These are phyloP conservation scores for Microctenopoma lineatum DNA, from an alignment of 2,797 vertebrate genomes.

Conservation along the genomic window DNA sequence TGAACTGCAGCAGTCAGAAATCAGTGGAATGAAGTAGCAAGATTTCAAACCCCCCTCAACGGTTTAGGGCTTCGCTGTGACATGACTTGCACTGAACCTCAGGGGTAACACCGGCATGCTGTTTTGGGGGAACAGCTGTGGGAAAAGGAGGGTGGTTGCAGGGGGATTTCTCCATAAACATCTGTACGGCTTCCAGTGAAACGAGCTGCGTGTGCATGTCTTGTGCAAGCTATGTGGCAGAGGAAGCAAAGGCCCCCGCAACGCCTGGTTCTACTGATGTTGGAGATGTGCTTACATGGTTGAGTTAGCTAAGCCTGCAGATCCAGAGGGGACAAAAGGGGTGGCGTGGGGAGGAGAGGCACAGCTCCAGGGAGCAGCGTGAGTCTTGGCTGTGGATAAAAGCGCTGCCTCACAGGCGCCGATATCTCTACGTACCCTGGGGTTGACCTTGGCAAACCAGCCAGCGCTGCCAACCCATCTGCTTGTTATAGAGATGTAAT, in stretches of 20 bases:
- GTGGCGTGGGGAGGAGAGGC: constrained; percentile 59
- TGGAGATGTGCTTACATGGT: constrained; percentile 78
- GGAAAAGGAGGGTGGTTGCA: constrained; percentile 43
- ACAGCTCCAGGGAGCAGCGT: constrained; percentile 69
- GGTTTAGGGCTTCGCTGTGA: constrained; percentile 62
- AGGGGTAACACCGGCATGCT: constrained; percentile 51
- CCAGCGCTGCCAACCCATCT: constrained; percentile 57
- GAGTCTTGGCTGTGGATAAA: constrained; percentile 76
- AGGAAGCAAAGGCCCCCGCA: constrained; percentile 55
- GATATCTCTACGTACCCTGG: constrained; percentile 69
- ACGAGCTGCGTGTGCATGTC: constrained; percentile 48
- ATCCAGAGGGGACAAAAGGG: constrained; percentile 73
- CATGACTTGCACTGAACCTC: constrained; percentile 66
- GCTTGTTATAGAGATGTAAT: constrained; percentile 52
- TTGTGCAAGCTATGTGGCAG: constrained; percentile 61
- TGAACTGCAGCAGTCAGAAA: constrained; percentile 35
- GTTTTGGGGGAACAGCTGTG: constrained; percentile 55
- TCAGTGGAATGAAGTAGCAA: constrained; percentile 46
- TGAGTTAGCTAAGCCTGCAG: constrained; percentile 80
- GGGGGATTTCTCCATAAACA: constrained; percentile 56
- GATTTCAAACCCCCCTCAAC: constrained; percentile 39
- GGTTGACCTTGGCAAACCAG: constrained; percentile 77
- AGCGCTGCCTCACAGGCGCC: constrained; percentile 64
- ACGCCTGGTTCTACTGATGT: constrained; percentile 65
- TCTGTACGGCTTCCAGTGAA: constrained; percentile 69